Evolutionary conservation across 2,888 invertebrate species (phyloP).

Genomic region (Brachyopa scutellaris): DNA sequence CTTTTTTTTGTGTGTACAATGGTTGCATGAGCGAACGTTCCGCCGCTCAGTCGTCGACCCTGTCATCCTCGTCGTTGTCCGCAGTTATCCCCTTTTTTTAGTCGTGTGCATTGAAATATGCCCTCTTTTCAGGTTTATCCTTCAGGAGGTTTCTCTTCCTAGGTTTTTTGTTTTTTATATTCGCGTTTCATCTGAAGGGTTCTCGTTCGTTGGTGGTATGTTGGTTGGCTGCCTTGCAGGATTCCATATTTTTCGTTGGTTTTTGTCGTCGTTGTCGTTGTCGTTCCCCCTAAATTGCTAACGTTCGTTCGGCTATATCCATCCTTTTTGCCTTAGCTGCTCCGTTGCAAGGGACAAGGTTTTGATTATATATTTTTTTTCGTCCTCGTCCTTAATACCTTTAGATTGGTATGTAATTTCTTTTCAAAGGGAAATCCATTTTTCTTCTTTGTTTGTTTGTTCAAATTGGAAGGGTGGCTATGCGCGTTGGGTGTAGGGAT

Average conservation of each 20-base stretch:
- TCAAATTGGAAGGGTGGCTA: conserved; percentile 38
- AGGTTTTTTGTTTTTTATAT: conserved; percentile 1
- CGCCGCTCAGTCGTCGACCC: conserved; percentile 41
- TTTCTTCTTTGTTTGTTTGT: conserved; percentile 46
- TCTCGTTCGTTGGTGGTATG: conserved; percentile 29
- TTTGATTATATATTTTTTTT: conserved; percentile 57
- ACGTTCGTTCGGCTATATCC: conserved; percentile 28
- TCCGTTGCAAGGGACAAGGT: conserved; percentile 54
- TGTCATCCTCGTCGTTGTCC: conserved; percentile 26
- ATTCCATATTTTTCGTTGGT: conserved; percentile 16
- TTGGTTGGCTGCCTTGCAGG: conserved; percentile 14
- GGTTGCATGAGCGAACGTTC: conserved; percentile 13
- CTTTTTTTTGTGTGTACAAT: conserved; percentile 31
- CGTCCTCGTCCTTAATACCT: conserved; percentile 66
- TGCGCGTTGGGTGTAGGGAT: neutral
- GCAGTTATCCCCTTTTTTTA: conserved; percentile 55
- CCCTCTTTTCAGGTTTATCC: conserved; percentile 63
- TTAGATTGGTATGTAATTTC: conserved; percentile 68
- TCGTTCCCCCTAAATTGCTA: conserved; percentile 62
- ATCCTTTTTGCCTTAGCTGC: conserved; percentile 1
- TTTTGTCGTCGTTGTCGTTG: conserved; percentile 40
- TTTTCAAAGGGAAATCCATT: conserved; percentile 64
- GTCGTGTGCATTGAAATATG: conserved; percentile 48
- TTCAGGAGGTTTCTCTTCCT: conserved; percentile 33
- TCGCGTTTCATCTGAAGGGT: conserved; percentile 56